Evolutionary conservation across 2,113 vertebrate genomes (phyloP).

Genomic region (Osmerus mordax): DNA sequence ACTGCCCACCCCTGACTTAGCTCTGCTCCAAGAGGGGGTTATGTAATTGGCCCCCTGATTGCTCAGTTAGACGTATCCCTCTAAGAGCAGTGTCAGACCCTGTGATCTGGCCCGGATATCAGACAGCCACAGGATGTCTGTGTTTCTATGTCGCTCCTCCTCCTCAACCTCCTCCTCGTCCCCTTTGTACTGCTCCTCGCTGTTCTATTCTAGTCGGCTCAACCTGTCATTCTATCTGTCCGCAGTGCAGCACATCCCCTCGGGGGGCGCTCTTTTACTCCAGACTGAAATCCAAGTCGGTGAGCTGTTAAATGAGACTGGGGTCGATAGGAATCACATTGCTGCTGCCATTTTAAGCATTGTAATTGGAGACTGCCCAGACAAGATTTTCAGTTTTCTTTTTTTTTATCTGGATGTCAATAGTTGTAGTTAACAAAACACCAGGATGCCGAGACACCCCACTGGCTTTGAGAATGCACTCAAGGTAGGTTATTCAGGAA

Average conservation of each 20-base stretch:
- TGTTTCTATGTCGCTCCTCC: conserved; percentile 6
- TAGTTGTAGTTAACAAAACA: conserved; percentile 20
- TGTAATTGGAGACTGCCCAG: conserved; percentile 31
- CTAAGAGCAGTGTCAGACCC: conserved; percentile 36
- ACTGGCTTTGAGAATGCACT: conserved; percentile 15
- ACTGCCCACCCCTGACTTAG: conserved; percentile 42
- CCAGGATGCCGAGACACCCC: conserved; percentile 10
- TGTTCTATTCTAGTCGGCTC: conserved; percentile 13
- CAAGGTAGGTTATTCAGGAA: neutral
- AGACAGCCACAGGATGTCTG: conserved; percentile 1
- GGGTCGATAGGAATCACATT: conserved; percentile 51
- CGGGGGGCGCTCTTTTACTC: conserved; percentile 27
- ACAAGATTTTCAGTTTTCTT: conserved; percentile 13
- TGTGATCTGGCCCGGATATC: conserved; percentile 30
- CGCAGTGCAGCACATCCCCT: conserved; percentile 38
- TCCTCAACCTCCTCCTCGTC: neutral
- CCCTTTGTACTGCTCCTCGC: neutral
- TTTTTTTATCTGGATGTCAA: conserved; percentile 12
- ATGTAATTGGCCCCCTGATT: conserved; percentile 61
- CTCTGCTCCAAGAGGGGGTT: conserved; percentile 33
- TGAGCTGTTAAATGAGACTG: conserved; percentile 43
- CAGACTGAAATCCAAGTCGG: conserved; percentile 26
- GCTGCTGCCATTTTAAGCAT: conserved; percentile 31
- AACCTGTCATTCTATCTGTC: conserved; percentile 3
- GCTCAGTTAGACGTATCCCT: conserved; percentile 48